Percentiles rank a stretch among this genome's conserved stretches.
Evolutionary conservation across 1,140 invertebrate genomes (phyloP).

Genomic region (Armadillidium nasatum): DNA sequence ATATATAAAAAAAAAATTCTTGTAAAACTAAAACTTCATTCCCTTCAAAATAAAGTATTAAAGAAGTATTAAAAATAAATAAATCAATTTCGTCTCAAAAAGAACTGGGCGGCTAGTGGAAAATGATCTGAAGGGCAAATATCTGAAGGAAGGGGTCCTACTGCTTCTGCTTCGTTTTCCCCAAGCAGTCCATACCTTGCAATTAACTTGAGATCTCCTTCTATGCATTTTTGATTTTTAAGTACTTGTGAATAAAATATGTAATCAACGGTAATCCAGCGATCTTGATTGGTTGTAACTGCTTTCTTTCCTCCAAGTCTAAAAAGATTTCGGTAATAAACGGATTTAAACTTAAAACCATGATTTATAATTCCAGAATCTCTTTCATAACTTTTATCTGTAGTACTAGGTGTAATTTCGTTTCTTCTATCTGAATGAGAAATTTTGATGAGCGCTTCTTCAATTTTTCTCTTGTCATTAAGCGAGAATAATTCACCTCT

Average conservation of each 20-base stretch:
- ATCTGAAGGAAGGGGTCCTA: constrained; percentile 67
- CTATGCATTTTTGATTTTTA: constrained; percentile 32
- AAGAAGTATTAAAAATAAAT: too few species aligned
- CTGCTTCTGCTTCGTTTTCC: constrained; percentile 54
- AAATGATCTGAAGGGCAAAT: constrained; percentile 72
- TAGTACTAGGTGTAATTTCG: too few species aligned
- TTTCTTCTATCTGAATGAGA: constrained; percentile 19
- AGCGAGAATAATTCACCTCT: constrained; percentile 35
- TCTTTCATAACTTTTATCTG: too few species aligned
- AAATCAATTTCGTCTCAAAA: constrained; percentile 38
- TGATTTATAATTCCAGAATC: constrained; percentile 47
- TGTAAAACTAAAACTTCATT: too few species aligned
- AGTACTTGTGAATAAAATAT: constrained; percentile 64
- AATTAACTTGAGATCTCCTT: constrained; percentile 56
- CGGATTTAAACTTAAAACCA: constrained; percentile 48
- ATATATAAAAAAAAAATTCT: too few species aligned
- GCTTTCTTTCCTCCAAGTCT: constrained; percentile 50
- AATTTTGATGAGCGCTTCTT: constrained; percentile 28
- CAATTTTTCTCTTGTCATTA: constrained; percentile 32
- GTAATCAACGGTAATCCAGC: constrained; percentile 77
- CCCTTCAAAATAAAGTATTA: too few species aligned
- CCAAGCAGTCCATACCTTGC: constrained; percentile 62
- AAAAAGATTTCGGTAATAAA: constrained; percentile 45
- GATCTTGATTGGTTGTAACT: constrained; percentile 66
- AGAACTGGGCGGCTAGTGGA: constrained; percentile 61